Conservation (phyloP, 2,797 vertebrate species). For the Pangasius sanitwongsei region DNA sequence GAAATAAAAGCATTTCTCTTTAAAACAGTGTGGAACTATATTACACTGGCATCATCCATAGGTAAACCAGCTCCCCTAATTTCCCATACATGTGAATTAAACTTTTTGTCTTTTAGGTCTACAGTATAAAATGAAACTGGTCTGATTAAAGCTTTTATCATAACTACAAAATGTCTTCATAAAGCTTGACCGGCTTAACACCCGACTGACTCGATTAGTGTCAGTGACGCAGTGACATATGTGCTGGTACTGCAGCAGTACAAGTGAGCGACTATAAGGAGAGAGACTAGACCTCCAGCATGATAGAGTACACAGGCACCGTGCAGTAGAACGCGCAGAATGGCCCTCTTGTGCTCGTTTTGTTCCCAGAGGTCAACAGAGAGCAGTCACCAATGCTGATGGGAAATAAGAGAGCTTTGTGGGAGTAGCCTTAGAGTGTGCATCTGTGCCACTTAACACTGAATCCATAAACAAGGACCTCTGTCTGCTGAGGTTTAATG, state of each 20-base stretch:
- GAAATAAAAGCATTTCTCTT: neutral
- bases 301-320: slow-evolving; percentile 37
- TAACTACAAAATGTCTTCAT: neutral
- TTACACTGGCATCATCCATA: neutral
- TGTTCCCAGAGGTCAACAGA: slow-evolving; percentile 61
- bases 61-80: neutral
- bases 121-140: neutral
- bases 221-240: slow-evolving; percentile 21
- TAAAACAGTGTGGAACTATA: neutral
- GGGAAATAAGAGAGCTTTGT: slow-evolving; percentile 64
- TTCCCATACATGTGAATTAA: neutral
- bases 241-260: slow-evolving; percentile 7
- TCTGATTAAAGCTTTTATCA: slow-evolving; percentile 2
- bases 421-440: slow-evolving; percentile 51
- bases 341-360: slow-evolving; percentile 58
- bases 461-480: slow-evolving; percentile 46
- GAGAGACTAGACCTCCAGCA: slow-evolving; percentile 20
- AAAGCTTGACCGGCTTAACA: neutral
- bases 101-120: neutral
- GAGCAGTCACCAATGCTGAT: slow-evolving; percentile 54
- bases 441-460: slow-evolving; percentile 57
- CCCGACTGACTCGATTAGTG: neutral
- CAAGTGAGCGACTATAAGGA: slow-evolving; percentile 35
- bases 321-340: slow-evolving; percentile 46
- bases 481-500: slow-evolving; percentile 44